Evolutionary conservation across 1,140 invertebrate species (phyloP), one percentile per base, ranked within the genome.

Genomic region (Eriosoma lanigerum): DNA sequence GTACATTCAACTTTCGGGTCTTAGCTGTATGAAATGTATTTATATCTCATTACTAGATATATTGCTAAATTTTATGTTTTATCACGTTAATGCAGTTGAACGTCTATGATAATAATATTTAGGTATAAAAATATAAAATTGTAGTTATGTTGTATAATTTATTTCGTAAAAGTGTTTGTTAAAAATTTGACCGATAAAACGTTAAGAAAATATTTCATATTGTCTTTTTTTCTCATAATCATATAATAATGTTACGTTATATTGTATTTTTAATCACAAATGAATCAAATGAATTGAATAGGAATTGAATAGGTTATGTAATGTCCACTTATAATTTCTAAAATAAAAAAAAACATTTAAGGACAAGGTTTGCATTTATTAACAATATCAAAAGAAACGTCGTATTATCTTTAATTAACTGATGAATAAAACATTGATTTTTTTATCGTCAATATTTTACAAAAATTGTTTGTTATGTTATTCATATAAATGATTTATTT

Each of bases 311-410:
- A 46, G 48, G 46, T 48, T 48, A 24, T n/a, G 46, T 62, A 19
- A 12, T 9, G 17, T 62, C 29, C 12, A 29, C 13, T 60, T 26
- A 8, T 60, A 26, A 1, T 26, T 13, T 19, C 15, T 29, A 29
- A 26, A 15, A 8, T 29, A 15, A 32, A 32, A 19, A 3, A n/a
- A 62, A 10, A 19, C 32, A 32, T 32, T 19, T 48, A 5, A 48
- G 15, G 66, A 17, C 44, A 68, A 17, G 6, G 66, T 48, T 68
- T 68, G 66, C 66, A 48, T 68, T 15, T 48, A 19, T 26, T 68
- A 48, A 48, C 10, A 13, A 8, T 8, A 38, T 48, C 46, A 48
- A 48, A 48, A 48, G 9, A 48, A 48, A 48, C 13, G 8, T 38
- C 3, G 8, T 38, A 38, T 38, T 38, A 38, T 38, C 8, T 4